Conservation (phyloP, 2,113 vertebrate genomes). For the Nesoenas mayeri region DNA sequence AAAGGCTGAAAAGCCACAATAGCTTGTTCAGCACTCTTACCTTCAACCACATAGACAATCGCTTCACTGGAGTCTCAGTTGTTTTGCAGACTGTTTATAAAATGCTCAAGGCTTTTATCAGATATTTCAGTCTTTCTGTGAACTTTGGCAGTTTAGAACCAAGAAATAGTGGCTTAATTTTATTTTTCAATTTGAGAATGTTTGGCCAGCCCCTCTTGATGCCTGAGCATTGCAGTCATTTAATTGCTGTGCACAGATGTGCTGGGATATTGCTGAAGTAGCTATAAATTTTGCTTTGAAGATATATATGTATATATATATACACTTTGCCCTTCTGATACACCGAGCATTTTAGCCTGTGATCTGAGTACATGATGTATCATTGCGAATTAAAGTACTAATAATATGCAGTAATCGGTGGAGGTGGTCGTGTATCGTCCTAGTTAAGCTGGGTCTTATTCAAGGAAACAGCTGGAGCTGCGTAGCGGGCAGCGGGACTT, state of each 20-base stretch:
- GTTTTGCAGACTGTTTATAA: neutral
- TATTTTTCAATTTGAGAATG: neutral
- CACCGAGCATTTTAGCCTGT: neutral
- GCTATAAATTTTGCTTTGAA: neutral
- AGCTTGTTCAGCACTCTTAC: neutral
- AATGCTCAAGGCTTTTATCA: neutral
- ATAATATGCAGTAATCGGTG: neutral
- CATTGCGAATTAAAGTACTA: neutral
- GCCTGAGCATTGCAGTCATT: accelerated
- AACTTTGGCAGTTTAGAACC: neutral
- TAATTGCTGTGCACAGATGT: neutral
- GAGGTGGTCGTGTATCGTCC: neutral
- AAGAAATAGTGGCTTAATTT: neutral
- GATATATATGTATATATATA: accelerated
- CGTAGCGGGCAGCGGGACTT: neutral
- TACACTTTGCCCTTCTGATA: neutral
- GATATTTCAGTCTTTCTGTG: neutral
- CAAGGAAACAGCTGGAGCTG: neutral
- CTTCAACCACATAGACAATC: neutral
- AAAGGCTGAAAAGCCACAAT: neutral
- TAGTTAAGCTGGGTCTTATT: neutral
- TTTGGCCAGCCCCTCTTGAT: neutral
- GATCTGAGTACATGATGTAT: accelerated
- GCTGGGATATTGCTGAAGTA: neutral
- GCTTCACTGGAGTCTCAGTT: neutral